Evolutionary conservation across 2,888 invertebrate species (phyloP).

Genomic region (Lasius platythorax): DNA sequence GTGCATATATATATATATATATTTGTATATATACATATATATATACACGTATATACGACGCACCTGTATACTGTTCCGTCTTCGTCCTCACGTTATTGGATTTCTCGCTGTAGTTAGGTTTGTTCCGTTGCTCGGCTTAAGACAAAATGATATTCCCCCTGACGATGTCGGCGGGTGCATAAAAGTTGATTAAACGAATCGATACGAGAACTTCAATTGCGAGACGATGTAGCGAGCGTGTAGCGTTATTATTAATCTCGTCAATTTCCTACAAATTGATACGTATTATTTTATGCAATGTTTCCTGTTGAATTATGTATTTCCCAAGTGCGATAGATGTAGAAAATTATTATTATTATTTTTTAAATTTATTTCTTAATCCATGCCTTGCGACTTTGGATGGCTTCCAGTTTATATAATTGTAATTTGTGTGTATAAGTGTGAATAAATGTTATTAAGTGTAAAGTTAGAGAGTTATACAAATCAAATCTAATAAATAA

Average conservation of each 20-base stretch:
- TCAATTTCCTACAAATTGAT: not conserved
- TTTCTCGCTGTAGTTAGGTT: constrained; percentile 39
- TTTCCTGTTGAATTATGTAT: not conserved
- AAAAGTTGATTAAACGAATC: constrained; percentile 53
- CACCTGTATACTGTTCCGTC: constrained; percentile 2
- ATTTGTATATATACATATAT: too few species aligned
- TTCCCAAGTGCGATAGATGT: not conserved
- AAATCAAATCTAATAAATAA: too few species aligned
- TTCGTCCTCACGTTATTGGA: constrained; percentile 46
- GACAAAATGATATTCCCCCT: constrained; percentile 26
- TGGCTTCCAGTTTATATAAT: too few species aligned
- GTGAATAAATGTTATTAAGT: too few species aligned
- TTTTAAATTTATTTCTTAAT: too few species aligned
- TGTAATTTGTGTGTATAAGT: too few species aligned
- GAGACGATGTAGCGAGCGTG: constrained; percentile 2
- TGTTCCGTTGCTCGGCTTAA: constrained; percentile 46
- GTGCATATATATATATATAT: too few species aligned
- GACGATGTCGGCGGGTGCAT: constrained; percentile 11
- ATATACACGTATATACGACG: not conserved
- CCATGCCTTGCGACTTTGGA: too few species aligned
- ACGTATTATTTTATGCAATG: not conserved
- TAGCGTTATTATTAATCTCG: not conserved
- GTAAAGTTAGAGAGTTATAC: too few species aligned
- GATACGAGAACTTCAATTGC: constrained; percentile 23
- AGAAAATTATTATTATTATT: too few species aligned